Base-by-base conservation (phyloP, 1,140 invertebrate genomes). In the Pseudomyrmex cubaensis region DNA sequence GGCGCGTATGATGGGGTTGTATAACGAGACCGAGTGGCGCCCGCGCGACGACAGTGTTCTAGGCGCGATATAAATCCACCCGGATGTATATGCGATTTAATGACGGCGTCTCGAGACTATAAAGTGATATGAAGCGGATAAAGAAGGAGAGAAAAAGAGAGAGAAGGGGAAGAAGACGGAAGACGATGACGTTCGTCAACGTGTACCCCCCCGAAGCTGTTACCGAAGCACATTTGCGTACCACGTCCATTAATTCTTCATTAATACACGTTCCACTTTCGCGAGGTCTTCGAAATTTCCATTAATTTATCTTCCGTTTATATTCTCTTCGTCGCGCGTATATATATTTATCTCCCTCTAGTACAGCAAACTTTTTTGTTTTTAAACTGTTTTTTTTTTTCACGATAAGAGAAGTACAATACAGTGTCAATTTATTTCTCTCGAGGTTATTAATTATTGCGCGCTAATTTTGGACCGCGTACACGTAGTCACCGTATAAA, bases 31-130 rank as follows among this genome's bases (percentile, higher is more conserved):
- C 48, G 78, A 82, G 78, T 82, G 57, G 69, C 22, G 35, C 7
- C 5, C 35, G 35, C 35, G n/a, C 59, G 50, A 12, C 78, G 70
- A 73, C 25, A 35, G 46, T 50, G 75, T 48, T 80, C 35, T n/a
- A 46, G 70, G 57, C 61, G 46, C 70, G 25, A 13, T 48, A 63
- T 62, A 82, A 35, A 35, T 35, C 35, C 7, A 63, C 57, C 20
- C 54, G 66, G 48, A 75, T 73, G 64, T 75, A 50, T 46, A 48
- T 59, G 78, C 59, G 48, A 75, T 82, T 82, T 82, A 75, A 82
- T 7, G 5, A 5, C 50, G 48, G 78, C 59, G 69, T 75, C 78
- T 82, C 44, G 54, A 17, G 64, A 50, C 66, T 59, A 48, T 80
- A 80, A 72, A 80, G 54, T 35, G 64, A 59, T 80, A 80, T 59